These are phyloP conservation scores for Antennarius striatus DNA, from an alignment of 2,113 vertebrate genomes.

Conservation along the genomic window DNA sequence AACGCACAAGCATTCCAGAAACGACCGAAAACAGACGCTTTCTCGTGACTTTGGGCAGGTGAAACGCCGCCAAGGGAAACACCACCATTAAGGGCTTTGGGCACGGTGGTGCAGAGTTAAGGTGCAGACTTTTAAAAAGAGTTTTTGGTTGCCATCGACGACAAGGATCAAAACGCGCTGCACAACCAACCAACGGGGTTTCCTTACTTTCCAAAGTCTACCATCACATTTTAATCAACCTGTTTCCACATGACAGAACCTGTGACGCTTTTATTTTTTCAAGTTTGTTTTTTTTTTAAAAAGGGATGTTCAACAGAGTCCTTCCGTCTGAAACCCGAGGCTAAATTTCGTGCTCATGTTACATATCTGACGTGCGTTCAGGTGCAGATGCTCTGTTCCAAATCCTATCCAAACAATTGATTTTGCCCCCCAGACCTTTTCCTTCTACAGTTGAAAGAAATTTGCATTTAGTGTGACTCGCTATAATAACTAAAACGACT, in stretches of 20 bases:
- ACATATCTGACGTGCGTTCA: not conserved
- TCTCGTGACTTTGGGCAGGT: constrained; percentile 38
- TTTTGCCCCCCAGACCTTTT: not conserved
- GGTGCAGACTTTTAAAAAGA: not conserved
- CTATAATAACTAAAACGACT: too few relatives aligned
- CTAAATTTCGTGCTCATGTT: not conserved
- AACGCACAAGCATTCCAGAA: constrained; percentile 4
- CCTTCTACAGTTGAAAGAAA: not conserved
- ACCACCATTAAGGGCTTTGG: constrained; percentile 33
- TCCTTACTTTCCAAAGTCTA: too few relatives aligned
- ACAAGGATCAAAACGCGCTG: not conserved
- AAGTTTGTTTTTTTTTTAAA: not conserved
- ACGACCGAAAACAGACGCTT: constrained; percentile 31
- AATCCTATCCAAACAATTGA: not conserved
- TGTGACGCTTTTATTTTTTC: not conserved
- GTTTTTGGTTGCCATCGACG: not conserved
- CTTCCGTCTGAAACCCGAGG: not conserved
- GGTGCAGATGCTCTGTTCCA: not conserved
- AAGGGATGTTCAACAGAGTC: too few relatives aligned
- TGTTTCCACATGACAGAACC: too few relatives aligned
- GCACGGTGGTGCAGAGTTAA: constrained; percentile 23
- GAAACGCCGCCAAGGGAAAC: constrained; percentile 52
- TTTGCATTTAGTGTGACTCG: not conserved
- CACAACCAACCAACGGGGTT: not conserved
- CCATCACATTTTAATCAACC: not conserved